A percentile compares a stretch with the other conserved stretches of the same genome.
These are phyloP conservation scores for Agonopterix alstromeriana DNA, from an alignment of 2,888 invertebrate genomes.

Conservation along the genomic window DNA sequence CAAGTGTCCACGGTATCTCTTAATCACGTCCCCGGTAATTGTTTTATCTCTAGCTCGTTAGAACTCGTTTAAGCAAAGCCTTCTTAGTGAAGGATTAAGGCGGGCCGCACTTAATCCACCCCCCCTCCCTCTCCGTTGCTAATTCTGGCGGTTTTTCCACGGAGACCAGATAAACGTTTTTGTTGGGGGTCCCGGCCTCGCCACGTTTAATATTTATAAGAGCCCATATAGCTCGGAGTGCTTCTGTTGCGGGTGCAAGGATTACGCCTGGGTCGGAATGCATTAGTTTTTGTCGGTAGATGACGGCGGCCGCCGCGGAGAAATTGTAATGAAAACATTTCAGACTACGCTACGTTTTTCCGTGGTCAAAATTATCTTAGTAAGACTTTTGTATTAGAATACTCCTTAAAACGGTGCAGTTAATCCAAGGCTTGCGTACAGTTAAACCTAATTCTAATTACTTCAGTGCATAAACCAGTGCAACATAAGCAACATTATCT, in stretches of 20 bases:
- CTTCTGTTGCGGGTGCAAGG: constrained; percentile 54
- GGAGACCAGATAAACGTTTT: constrained; percentile 74
- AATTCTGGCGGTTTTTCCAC: constrained; percentile 74
- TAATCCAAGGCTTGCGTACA: too few relatives aligned
- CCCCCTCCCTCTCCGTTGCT: constrained; percentile 70
- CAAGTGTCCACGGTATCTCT: constrained; percentile 74
- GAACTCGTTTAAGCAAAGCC: constrained; percentile 77
- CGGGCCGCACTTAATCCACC: constrained; percentile 74
- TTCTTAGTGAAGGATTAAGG: constrained; percentile 77
- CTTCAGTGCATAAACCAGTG: too few relatives aligned
- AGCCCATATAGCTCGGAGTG: constrained; percentile 55
- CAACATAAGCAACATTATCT: too few relatives aligned
- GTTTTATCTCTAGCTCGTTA: constrained; percentile 77
- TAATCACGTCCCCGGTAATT: constrained; percentile 73
- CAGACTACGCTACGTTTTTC: constrained; percentile 9
- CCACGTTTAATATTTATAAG: constrained; percentile 71
- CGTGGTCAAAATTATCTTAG: not conserved
- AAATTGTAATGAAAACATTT: constrained; percentile 47
- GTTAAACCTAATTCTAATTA: too few relatives aligned
- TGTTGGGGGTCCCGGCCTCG: constrained; percentile 57
- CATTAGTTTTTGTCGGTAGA: constrained; percentile 49
- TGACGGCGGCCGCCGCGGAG: constrained; percentile 27
- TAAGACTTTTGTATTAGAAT: too few relatives aligned
- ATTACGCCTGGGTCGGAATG: constrained; percentile 46
- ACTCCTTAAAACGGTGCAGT: too few relatives aligned